Percentiles rank a stretch among this genome's conserved stretches.
These are phyloP conservation scores for Agrilus mali DNA, from an alignment of 2,888 invertebrate species.

Conservation along the genomic window DNA sequence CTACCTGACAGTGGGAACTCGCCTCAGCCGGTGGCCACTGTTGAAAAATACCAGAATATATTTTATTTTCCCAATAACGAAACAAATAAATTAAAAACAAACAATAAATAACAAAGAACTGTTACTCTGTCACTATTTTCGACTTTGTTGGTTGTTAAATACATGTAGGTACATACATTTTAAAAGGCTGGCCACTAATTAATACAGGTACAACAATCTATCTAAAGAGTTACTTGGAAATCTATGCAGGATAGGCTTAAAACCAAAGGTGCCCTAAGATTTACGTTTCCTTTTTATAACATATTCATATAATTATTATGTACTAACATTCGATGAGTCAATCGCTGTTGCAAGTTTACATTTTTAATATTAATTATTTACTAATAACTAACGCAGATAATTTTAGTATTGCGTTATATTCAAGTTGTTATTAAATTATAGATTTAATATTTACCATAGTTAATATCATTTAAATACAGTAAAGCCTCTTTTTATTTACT, in stretches of 20 bases:
- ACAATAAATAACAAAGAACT: background rate
- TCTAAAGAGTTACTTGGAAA: conserved; percentile 11
- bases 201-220: conserved; percentile 24
- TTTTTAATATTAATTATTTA: conserved; percentile 15
- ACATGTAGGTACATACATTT: no score
- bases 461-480: no score
- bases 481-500: no score
- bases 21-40: conserved; percentile 32
- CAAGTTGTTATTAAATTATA: no score
- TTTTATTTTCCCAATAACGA: no score
- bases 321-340: conserved; percentile 10
- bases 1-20: conserved; percentile 55
- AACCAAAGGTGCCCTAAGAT: conserved; percentile 77
- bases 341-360: conserved; percentile 1
- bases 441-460: no score
- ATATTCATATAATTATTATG: conserved; percentile 1
- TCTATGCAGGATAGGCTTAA: conserved; percentile 45
- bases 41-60: conserved; percentile 13
- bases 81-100: background rate
- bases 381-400: no score
- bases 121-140: no score
- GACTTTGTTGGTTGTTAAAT: no score
- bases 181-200: conserved; percentile 25
- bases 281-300: conserved; percentile 40
- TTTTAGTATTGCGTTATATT: no score